These are phyloP conservation scores for Parasteatoda lunata DNA, from an alignment of 2,888 invertebrate species.

Conservation along the genomic window DNA sequence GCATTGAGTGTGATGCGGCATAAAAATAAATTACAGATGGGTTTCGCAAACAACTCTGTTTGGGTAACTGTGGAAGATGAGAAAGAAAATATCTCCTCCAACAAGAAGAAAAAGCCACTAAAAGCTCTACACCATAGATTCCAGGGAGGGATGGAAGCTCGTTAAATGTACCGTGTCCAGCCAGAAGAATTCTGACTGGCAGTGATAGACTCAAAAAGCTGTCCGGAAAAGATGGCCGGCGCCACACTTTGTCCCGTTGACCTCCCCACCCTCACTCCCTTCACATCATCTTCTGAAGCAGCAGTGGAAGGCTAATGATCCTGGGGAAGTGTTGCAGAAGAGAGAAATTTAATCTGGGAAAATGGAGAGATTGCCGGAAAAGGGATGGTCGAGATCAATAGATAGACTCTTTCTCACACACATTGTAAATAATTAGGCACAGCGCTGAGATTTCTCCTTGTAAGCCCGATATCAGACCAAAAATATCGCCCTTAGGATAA, in stretches of 20 bases:
- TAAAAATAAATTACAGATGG: too few species aligned
- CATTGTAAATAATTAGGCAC: too few species aligned
- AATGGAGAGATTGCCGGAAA: conserved; percentile 61
- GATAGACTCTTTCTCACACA: too few species aligned
- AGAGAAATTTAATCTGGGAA: conserved; percentile 59
- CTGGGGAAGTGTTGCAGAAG: conserved; percentile 8
- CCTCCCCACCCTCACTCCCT: conserved; percentile 8
- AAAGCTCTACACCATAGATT: not conserved
- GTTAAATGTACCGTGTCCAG: not conserved
- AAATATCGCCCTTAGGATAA: too few species aligned
- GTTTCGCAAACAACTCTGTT: too few species aligned
- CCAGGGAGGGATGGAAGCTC: not conserved
- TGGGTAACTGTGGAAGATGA: not conserved
- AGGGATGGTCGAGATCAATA: not conserved
- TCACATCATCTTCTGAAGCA: not conserved
- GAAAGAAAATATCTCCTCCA: not conserved
- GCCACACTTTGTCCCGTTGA: conserved; percentile 43
- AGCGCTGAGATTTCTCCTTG: too few species aligned
- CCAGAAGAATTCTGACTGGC: not conserved
- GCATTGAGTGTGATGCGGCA: too few species aligned
- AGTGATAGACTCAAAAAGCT: conserved; percentile 28
- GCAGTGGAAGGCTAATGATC: conserved; percentile 6
- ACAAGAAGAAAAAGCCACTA: not conserved
- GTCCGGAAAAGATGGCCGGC: conserved; percentile 58
- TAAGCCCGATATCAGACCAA: too few species aligned